Percentiles rank a stretch among this genome's conserved stretches.
Conservation (phyloP, 2,797 vertebrate species). For the Poeciliopsis paucimaculata region DNA sequence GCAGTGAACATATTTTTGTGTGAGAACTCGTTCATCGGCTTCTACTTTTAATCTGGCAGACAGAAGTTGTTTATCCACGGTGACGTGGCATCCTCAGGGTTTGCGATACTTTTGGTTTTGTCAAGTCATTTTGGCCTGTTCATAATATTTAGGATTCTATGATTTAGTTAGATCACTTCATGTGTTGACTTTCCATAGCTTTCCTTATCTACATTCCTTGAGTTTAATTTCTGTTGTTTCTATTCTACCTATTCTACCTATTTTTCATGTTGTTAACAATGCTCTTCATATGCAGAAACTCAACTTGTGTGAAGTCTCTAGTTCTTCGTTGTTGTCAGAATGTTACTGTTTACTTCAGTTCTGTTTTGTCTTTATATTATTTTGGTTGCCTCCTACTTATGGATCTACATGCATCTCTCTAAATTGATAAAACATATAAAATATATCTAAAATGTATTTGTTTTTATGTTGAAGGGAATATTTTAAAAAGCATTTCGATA, state of each 20-base stretch:
- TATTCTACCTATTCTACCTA: neutral
- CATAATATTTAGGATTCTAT: neutral
- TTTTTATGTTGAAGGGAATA: neutral
- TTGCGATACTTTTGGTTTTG: neutral
- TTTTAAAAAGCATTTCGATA: neutral
- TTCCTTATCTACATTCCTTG: neutral
- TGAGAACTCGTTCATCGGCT: conserved; percentile 9
- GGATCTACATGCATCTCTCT: neutral
- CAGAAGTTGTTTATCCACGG: neutral
- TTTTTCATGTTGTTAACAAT: neutral
- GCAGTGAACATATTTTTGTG: neutral
- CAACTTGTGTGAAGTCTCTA: neutral
- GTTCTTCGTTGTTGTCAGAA: neutral
- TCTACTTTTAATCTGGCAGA: neutral
- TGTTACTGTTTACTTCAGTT: neutral
- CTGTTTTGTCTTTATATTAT: neutral
- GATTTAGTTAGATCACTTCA: neutral
- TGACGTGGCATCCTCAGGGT: neutral
- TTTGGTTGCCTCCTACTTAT: neutral
- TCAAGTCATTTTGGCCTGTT: neutral
- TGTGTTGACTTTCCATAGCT: neutral
- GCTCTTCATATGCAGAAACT: neutral
- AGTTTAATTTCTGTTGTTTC: neutral
- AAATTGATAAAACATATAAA: neutral
- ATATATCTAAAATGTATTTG: neutral